Percentiles rank a stretch among this genome's conserved stretches.
phyloP scores from a whole-genome alignment of 2,113 vertebrate species.

The Setophaga coronata region DNA sequence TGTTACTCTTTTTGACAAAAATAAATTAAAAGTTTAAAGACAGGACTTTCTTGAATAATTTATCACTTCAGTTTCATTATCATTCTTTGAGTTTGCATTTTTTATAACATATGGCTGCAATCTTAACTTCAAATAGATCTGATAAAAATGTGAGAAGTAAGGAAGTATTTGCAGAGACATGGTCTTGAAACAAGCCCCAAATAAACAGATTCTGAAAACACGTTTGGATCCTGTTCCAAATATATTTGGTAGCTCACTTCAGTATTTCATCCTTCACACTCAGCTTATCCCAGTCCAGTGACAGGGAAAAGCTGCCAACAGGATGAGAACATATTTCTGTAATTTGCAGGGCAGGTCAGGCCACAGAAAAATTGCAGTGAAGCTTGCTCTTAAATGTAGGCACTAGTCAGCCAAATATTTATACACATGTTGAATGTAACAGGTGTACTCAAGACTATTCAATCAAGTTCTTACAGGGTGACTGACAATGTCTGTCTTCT shows the following conservation, averaged over 20 bases:
- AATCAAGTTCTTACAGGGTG: background rate
- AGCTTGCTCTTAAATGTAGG: background rate
- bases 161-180: background rate
- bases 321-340: background rate
- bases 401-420: background rate
- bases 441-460: background rate
- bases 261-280: no score
- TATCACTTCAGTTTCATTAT: background rate
- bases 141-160: background rate
- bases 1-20: background rate
- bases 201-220: background rate
- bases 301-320: background rate
- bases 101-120: background rate
- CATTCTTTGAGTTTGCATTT: background rate
- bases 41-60: background rate
- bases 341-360: background rate
- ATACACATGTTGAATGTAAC: background rate
- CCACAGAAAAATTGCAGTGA: background rate
- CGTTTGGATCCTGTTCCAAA: background rate
- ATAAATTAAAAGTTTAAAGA: background rate
- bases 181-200: background rate
- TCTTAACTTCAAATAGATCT: background rate
- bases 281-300: rapidly evolving
- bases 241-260: rapidly evolving
- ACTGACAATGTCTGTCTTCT: background rate